Conservation (phyloP, 2,888 invertebrate species). For the Pristionchus fissidentatus region DNA sequence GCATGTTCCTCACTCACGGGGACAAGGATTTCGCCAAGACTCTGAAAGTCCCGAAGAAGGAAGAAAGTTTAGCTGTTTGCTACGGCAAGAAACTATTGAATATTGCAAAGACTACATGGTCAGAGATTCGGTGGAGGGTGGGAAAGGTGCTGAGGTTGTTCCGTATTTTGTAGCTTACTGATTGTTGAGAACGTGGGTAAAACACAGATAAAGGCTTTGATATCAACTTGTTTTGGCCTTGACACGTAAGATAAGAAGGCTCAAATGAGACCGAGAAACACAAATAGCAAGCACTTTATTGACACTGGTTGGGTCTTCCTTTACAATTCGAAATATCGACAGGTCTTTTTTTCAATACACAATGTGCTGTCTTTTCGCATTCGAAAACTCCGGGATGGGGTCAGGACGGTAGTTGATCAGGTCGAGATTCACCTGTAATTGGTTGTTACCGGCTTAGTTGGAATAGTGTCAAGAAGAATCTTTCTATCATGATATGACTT, state of each 20-base stretch:
- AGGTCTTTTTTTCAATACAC: neutral
- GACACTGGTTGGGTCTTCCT: neutral
- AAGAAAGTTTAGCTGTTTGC: neutral
- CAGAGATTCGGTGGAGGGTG: neutral
- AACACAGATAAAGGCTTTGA: too few relatives aligned
- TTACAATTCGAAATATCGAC: neutral
- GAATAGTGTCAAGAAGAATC: too few relatives aligned
- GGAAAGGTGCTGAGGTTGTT: neutral
- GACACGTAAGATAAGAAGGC: too few relatives aligned
- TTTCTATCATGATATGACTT: too few relatives aligned
- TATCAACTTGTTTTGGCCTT: too few relatives aligned
- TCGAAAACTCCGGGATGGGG: neutral
- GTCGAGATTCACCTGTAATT: neutral
- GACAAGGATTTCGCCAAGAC: neutral
- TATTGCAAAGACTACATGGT: neutral
- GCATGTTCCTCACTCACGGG: neutral
- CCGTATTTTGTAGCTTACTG: neutral
- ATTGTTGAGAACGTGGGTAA: too few relatives aligned
- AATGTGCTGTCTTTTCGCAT: neutral
- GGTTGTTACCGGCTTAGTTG: too few relatives aligned
- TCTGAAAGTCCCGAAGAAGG: neutral
- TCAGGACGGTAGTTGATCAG: neutral
- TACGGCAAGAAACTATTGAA: neutral
- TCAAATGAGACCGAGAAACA: too few relatives aligned
- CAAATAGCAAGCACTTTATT: neutral